Evolutionary conservation across 2,888 invertebrate genomes (phyloP).

Genomic region (Lapara coniferarum): DNA sequence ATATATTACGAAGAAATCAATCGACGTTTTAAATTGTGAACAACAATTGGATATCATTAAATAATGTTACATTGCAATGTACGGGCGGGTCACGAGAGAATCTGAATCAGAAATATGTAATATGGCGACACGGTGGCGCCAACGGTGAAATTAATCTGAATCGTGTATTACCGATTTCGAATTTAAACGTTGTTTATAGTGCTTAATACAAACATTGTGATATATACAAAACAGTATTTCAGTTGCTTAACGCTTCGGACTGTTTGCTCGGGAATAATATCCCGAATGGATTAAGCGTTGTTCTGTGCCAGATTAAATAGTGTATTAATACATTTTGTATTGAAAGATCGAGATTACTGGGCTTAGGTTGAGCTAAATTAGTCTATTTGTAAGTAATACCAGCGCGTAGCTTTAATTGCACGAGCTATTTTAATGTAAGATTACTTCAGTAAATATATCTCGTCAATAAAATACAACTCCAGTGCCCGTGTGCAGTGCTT

Average conservation of each 20-base stretch:
- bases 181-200: slow-evolving; percentile 56
- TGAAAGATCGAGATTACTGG: slow-evolving; percentile 5
- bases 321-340: slow-evolving; percentile 17
- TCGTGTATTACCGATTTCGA: slow-evolving; percentile 61
- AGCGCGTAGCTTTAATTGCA: slow-evolving; percentile 10
- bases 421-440: slow-evolving; percentile 1
- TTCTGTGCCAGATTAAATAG: slow-evolving; percentile 28
- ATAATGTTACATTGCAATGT: slow-evolving; percentile 43
- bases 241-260: slow-evolving; percentile 42
- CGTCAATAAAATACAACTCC: not conserved
- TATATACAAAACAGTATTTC: slow-evolving; percentile 34
- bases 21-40: slow-evolving; percentile 40
- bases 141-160: slow-evolving; percentile 60
- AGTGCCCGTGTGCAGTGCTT: not conserved
- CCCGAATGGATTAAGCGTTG: slow-evolving; percentile 39
- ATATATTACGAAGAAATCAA: slow-evolving; percentile 19
- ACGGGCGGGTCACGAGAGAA: slow-evolving; percentile 57
- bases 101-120: slow-evolving; percentile 71
- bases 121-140: slow-evolving; percentile 67
- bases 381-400: slow-evolving; percentile 27
- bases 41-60: slow-evolving; percentile 46
- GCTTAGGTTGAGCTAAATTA: slow-evolving; percentile 13
- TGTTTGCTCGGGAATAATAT: slow-evolving; percentile 39
- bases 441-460: slow-evolving; percentile 20
- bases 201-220: slow-evolving; percentile 48